Evolutionary conservation across 2,888 invertebrate species (phyloP), one percentile per base, ranked within the genome.

Genomic region (Lithodes maja): DNA sequence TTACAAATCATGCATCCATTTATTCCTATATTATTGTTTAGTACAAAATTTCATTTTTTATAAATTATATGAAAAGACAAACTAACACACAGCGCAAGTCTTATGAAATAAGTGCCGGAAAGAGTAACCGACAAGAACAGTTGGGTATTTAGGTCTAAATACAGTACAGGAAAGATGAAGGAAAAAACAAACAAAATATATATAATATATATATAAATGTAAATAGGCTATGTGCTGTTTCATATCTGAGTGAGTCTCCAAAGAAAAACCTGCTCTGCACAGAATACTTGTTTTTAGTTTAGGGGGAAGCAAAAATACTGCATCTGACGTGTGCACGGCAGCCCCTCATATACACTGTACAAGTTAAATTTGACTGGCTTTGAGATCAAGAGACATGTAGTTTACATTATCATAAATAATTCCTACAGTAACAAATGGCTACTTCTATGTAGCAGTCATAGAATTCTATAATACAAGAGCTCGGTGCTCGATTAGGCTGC

Each of bases 21-120:
- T 89, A 89, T 89, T 89, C 87, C 85, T 89, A 89, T 89, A 89
- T 89, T 88, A 85, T 50, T 83, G 88, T 89, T 86, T 89, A 89
- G 88, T 89, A 89, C 88, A 89, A 89, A 89, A 89, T 85, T 89
- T 84, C 79, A 88, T 84, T 85, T 82, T 82, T 88, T 89, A 89
- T 89, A 89, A 89, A 89, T 89, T 83, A 89, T 89, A 89, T 89
- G 88, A 89, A 89, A 89, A 85, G 88, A 81, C 88, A 89, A 89
- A 89, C 88, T 89, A 81, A 86, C 88, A 89, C 88, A 75, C 88
- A 89, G 84, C 88, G 85, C 88, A 80, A 69, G 55, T 85, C 85
- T 85, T 81, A 85, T 61, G 9, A 85, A 85, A 61, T 84, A 89
- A 89, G 83, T 89, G 88, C 85, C 74, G 85, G 88, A 75, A 55